phyloP scores from a whole-genome alignment of 2,888 invertebrate genomes.

The Apotomis capreana region DNA sequence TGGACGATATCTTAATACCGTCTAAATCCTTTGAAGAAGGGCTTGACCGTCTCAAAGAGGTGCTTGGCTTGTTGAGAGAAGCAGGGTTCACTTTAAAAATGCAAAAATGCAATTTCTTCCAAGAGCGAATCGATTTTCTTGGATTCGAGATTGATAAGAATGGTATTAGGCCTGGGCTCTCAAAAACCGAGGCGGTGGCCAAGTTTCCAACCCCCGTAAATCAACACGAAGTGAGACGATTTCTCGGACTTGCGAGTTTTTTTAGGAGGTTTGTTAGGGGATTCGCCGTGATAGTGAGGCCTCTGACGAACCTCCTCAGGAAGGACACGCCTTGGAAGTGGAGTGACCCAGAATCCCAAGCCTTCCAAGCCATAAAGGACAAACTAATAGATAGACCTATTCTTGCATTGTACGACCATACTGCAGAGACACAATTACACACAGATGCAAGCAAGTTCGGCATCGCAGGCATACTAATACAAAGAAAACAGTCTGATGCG shows the following conservation, averaged over 20 bases:
- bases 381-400: conserved; percentile 45
- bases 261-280: background rate
- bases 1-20: too few species aligned
- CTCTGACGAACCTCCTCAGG: conserved; percentile 44
- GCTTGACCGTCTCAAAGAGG: too few species aligned
- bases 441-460: conserved; percentile 46
- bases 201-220: background rate
- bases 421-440: conserved; percentile 46
- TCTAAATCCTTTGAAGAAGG: too few species aligned
- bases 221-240: background rate
- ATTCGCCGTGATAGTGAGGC: conserved; percentile 45
- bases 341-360: conserved; percentile 43
- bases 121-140: too few species aligned
- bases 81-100: too few species aligned
- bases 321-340: conserved; percentile 43
- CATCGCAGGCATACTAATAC: conserved; percentile 50
- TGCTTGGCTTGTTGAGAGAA: too few species aligned
- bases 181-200: background rate
- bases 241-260: conserved; percentile 5
- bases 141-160: too few species aligned
- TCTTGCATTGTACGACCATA: conserved; percentile 46
- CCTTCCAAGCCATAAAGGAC: conserved; percentile 46
- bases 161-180: too few species aligned
- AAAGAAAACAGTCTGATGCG: conserved; percentile 35
- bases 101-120: too few species aligned